Evolutionary conservation across 2,797 vertebrate genomes (phyloP).

Genomic region (Neomorphus geoffroyi): DNA sequence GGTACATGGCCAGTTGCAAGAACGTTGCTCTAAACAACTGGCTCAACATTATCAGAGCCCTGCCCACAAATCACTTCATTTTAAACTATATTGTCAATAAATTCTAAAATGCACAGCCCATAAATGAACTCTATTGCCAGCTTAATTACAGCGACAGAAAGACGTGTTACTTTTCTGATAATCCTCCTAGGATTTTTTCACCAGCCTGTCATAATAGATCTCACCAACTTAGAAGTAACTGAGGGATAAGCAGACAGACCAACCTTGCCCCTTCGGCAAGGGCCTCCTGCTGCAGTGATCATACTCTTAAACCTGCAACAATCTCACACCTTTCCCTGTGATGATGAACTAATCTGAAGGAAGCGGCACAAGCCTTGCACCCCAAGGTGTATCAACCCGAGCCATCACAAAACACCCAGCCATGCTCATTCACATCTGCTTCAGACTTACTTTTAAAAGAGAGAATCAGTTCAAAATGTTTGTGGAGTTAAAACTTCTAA

Average conservation of each 20-base stretch:
- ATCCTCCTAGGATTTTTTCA: neutral
- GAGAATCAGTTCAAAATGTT: neutral
- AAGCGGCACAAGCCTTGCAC: neutral
- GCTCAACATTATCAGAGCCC: neutral
- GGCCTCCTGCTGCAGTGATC: neutral
- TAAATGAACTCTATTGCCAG: neutral
- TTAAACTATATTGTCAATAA: neutral
- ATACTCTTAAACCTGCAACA: neutral
- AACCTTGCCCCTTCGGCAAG: neutral
- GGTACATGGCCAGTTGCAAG: neutral
- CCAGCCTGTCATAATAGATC: neutral
- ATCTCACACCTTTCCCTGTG: constrained; percentile 2
- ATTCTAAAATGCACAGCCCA: neutral
- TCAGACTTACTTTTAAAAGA: neutral
- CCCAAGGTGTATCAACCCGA: neutral
- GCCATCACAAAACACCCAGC: neutral
- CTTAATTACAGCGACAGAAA: constrained; percentile 12
- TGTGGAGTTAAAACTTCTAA: neutral
- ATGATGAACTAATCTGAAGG: neutral
- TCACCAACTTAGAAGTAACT: neutral
- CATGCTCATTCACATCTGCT: neutral
- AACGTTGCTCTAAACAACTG: neutral
- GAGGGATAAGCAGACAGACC: neutral
- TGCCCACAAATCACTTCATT: neutral
- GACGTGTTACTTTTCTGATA: neutral